Evolutionary conservation across 2,113 vertebrate genomes (phyloP), one percentile per base, ranked within the genome.

Genomic region (Uria aalge): DNA sequence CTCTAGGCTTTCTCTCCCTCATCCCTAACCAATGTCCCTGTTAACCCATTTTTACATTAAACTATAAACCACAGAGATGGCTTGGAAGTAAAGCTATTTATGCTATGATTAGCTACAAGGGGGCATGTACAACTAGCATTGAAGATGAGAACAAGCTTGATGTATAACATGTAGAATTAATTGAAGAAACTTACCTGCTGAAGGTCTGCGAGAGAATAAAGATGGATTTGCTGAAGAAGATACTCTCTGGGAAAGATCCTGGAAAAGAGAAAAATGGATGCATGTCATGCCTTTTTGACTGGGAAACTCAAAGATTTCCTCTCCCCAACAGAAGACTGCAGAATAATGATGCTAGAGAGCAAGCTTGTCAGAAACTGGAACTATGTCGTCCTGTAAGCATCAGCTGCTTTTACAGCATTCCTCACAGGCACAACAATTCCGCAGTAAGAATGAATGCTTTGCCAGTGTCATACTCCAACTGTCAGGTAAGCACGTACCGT

Each of bases 171-270:
- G 50, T 13, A 87, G 9, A 88, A 92, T 55, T 72, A 81, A 21
- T 22, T 15, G 15, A 90, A 76, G 36, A n/a, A 67, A 71, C 95
- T 96, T 93, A 99, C 99, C 99, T 99, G 99, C 90, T 99, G 99
- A 84, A 99, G 98, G 95, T 99, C 99, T 41, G 99, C 98, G 2
- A 99, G 97, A 47, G 99, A 99, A 97, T 99, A 99, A 55, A 99
- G 98, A 96, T 99, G 99, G 88, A 99, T 99, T 96, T 99, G 99
- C 82, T 99, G 99, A 72, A 99, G 98, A 92, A 99, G 99, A 95
- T 99, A 99, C 95, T 99, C 99, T 95, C 99, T 98, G 83, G 99
- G 99, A 88, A 99, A 99, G 96, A 99, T 99, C 97, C 99, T 99
- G 98, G 72, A 96, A 96, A 97, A 93, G 55, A 82, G 87, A 93